Evolutionary conservation across 2,888 invertebrate species (phyloP), one percentile per base, ranked within the genome.

Genomic region (Trissonchulus latispiculum): DNA sequence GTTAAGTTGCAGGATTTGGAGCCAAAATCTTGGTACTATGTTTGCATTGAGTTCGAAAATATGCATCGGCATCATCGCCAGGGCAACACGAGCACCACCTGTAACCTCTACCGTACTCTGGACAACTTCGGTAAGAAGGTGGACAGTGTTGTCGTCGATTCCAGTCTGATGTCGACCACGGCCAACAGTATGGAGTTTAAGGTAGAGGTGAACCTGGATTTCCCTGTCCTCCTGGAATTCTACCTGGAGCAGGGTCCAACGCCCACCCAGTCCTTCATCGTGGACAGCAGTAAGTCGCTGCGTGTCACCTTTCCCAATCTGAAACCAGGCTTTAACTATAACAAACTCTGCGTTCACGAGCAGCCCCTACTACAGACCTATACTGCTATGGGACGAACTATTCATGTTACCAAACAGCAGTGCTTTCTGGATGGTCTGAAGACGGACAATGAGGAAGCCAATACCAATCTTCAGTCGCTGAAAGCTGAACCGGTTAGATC

Each of bases 21-120:
- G 18, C 2, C 36, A 2, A 32, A 32, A 72, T 72, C 69, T 36
- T 80, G 80, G 80, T 78, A 80, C 76, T 80, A 78, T 72, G 74
- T 80, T 62, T 80, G 80, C 72, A 64, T 80, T 1, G 80, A 80
- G 74, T 80, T 78, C 79, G 79, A 80, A 71, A 80, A 80, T 69
- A 76, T 80, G 75, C 78, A 80, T 37, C 74, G 80, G 2, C 78
- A 80, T 75, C 79, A 80, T 61, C 29, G 69, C 23, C 69, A 68
- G n/a, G 78, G 79, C 71, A 80, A 79, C 1, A 77, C 77, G 1
- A 79, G 80, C 31, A 75, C 76, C 3, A 78, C 78, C 64, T 80
- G 80, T 64, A 70, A 77, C 33, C 32, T 80, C 18, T 76, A 75
- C 73, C 74, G 78, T 48, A 80, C 80, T 1, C 73, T 80, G 36